Base-by-base conservation (phyloP, 2,888 invertebrate species). In the Xestoiulus laeticollis region DNA sequence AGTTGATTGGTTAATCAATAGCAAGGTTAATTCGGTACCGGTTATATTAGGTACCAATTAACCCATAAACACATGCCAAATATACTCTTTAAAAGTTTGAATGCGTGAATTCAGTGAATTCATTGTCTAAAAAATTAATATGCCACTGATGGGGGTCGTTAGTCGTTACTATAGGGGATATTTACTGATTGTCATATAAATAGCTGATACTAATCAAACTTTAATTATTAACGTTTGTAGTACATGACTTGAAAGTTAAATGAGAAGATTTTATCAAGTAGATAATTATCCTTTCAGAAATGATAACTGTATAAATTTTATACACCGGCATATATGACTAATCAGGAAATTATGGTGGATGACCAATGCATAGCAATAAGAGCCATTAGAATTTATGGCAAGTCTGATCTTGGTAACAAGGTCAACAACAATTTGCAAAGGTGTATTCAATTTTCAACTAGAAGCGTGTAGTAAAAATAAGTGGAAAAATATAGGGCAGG, bases 311-410 rank as follows among this genome's bases (percentile, higher is more conserved):
- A 78, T 26, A 78, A 30, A 30, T 78, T n/a, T 16, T 30, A 30
- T 16, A 2, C 30, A 26, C 26, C 26, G 12, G 30, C 30, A 30
- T 30, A n/a, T n/a, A 78, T 12, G 30, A 26, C 78, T 78, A 78
- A 78, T 78, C 78, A 78, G 30, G 78, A 78, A 78, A 78, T 30
- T 26, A 30, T 78, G 78, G 78, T 26, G 78, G 78, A 78, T 78
- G 78, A 78, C 78, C 78, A 78, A 30, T 78, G 78, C 78, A 78
- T 78, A 78, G 78, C 78, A 78, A 78, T 78, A 78, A 78, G 78
- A 78, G 14, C 30, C 78, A 78, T 78, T 78, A 78, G 68, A 68
- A 68, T 59, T 19, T 68, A 68, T 78, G 30, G 78, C 78, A 30
- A 30, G 78, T 78, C 78, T 78, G 78, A 78, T 78, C 78, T 30